Percentiles rank a stretch among this genome's conserved stretches.
phyloP scores from a whole-genome alignment of 2,797 vertebrate genomes.

The Capromys pilorides region DNA sequence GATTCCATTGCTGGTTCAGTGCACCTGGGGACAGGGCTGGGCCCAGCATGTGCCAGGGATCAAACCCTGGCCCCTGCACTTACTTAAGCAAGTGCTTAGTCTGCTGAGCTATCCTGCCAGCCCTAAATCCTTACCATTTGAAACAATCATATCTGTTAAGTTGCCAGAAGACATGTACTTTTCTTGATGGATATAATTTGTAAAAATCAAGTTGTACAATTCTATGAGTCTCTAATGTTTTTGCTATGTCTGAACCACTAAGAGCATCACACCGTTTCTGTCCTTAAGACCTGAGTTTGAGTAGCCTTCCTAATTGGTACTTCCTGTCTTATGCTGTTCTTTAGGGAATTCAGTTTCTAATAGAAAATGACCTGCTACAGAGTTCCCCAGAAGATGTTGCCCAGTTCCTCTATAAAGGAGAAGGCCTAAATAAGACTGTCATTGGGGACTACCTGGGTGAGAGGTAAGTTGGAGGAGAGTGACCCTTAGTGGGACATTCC shows the following conservation, averaged over 20 bases:
- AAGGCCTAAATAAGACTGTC: constrained; percentile 98
- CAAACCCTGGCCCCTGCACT: too few relatives aligned
- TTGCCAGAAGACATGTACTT: not conserved
- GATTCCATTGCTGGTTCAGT: too few relatives aligned
- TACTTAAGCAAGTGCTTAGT: too few relatives aligned
- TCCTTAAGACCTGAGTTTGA: not conserved
- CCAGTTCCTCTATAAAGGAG: constrained; percentile 98
- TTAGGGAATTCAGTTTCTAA: constrained; percentile 96
- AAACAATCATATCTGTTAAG: not conserved
- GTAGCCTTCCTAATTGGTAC: not conserved
- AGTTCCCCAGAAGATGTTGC: constrained; percentile 96
- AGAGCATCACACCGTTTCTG: not conserved
- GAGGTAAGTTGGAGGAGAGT: constrained; percentile 86
- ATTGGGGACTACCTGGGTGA: constrained; percentile 98
- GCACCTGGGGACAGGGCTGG: too few relatives aligned
- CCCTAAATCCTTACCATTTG: not conserved
- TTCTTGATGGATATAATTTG: not conserved
- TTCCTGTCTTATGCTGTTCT: constrained; percentile 59
- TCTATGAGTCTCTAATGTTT: not conserved
- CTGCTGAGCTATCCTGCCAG: too few relatives aligned
- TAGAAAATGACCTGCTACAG: constrained; percentile 97
- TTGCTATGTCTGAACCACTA: not conserved
- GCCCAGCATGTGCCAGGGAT: too few relatives aligned
- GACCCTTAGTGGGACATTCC: too few relatives aligned
- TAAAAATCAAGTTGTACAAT: not conserved